Percentiles rank a stretch among this genome's conserved stretches.
phyloP scores from a whole-genome alignment of 2,888 invertebrate genomes.

The Thumatha senex region DNA sequence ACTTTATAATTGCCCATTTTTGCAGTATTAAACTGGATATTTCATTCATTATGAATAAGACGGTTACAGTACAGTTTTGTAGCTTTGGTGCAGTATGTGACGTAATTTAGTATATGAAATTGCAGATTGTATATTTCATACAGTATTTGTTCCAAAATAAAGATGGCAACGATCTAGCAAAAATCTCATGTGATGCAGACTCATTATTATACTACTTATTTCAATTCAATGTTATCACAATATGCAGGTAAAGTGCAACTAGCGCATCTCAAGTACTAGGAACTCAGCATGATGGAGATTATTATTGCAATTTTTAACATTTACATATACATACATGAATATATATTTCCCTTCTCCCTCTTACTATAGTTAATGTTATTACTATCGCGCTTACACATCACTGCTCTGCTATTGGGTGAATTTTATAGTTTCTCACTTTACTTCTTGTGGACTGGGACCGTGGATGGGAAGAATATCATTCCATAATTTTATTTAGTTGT shows the following conservation, averaged over 20 bases:
- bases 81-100: too few species aligned
- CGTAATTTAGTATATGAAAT: too few species aligned
- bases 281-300: constrained; percentile 1
- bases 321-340: constrained; percentile 1
- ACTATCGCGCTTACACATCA: constrained; percentile 26
- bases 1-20: too few species aligned
- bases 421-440: background rate
- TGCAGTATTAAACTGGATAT: too few species aligned
- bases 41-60: too few species aligned
- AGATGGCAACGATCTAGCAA: too few species aligned
- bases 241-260: constrained; percentile 1
- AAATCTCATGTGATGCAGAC: background rate
- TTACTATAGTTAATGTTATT: constrained; percentile 8
- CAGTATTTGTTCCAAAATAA: too few species aligned
- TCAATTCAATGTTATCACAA: background rate
- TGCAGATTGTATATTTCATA: too few species aligned
- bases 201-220: background rate
- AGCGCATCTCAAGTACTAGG: constrained; percentile 6
- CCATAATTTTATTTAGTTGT: background rate
- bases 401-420: constrained; percentile 11
- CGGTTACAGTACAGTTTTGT: too few species aligned
- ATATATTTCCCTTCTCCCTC: constrained; percentile 15
- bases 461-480: constrained; percentile 3
- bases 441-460: background rate
- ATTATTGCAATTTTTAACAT: background rate